Percentiles rank a stretch among this genome's conserved stretches.
Evolutionary conservation across 2,113 vertebrate genomes (phyloP).

Genomic region (Prionailurus bengalensis): DNA sequence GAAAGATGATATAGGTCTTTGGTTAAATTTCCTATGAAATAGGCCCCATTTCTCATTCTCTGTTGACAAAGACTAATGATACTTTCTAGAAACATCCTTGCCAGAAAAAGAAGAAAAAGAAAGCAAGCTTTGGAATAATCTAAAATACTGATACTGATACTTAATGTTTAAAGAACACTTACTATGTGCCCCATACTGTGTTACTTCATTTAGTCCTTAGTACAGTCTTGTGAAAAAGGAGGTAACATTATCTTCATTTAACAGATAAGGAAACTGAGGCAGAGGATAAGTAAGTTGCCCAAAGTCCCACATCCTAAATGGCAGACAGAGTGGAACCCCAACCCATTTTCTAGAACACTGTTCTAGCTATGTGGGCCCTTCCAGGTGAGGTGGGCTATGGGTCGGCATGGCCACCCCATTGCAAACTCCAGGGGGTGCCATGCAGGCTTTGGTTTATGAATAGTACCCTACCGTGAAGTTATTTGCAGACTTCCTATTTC

Average conservation of each 20-base stretch:
- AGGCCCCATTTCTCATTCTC: slow-evolving; percentile 8
- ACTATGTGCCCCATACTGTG: neutral
- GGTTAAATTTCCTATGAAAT: slow-evolving; percentile 59
- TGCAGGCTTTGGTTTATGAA: neutral
- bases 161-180: neutral
- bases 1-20: neutral
- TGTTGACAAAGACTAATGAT: slow-evolving; percentile 7
- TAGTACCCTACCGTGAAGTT: neutral
- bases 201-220: slow-evolving; percentile 38
- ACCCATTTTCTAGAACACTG: neutral
- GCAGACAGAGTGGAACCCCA: neutral
- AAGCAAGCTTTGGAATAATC: neutral
- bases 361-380: neutral
- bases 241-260: slow-evolving; percentile 17
- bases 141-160: neutral
- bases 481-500: neutral
- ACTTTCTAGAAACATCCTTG: slow-evolving; percentile 14
- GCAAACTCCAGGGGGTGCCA: neutral
- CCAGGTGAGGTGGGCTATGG: neutral
- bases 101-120: slow-evolving; percentile 6
- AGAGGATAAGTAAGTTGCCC: neutral
- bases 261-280: slow-evolving; percentile 30
- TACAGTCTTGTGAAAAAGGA: neutral
- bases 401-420: neutral
- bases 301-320: neutral